A percentile compares a stretch with the other conserved stretches of the same genome.
These are phyloP conservation scores for Endomychus coccineus DNA, from an alignment of 2,888 invertebrate species.

Conservation along the genomic window DNA sequence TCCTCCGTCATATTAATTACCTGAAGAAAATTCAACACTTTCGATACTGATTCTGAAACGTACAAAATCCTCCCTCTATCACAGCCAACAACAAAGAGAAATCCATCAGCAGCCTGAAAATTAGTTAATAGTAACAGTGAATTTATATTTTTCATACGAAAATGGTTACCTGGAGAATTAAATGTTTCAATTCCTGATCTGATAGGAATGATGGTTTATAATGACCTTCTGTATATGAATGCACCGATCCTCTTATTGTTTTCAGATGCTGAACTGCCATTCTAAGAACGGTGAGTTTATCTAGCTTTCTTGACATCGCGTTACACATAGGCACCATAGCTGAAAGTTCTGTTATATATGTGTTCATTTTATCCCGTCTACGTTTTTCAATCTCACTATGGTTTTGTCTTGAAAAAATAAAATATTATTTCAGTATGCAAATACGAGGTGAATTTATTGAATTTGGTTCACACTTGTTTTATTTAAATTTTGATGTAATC, in stretches of 20 bases:
- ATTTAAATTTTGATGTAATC: too few relatives aligned
- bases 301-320: conserved; percentile 86
- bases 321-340: conserved; percentile 91
- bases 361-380: conserved; percentile 93
- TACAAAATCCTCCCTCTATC: conserved; percentile 85
- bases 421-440: not conserved
- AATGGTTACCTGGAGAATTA: conserved; percentile 62
- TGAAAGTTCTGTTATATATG: conserved; percentile 83
- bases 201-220: conserved; percentile 76
- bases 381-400: conserved; percentile 96
- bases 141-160: too few relatives aligned
- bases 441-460: too few relatives aligned
- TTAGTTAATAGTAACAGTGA: too few relatives aligned
- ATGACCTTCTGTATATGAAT: conserved; percentile 66
- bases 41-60: conserved; percentile 81
- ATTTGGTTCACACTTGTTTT: too few relatives aligned
- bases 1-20: conserved; percentile 50
- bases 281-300: conserved; percentile 82
- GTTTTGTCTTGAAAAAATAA: conserved; percentile 66
- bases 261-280: conserved; percentile 93
- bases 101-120: conserved; percentile 75
- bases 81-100: conserved; percentile 88
- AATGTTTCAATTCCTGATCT: conserved; percentile 78
- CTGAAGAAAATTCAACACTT: conserved; percentile 75
- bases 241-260: conserved; percentile 63